These are phyloP conservation scores for Myotis vivesi DNA, from an alignment of 2,797 vertebrate species.

Conservation along the genomic window DNA sequence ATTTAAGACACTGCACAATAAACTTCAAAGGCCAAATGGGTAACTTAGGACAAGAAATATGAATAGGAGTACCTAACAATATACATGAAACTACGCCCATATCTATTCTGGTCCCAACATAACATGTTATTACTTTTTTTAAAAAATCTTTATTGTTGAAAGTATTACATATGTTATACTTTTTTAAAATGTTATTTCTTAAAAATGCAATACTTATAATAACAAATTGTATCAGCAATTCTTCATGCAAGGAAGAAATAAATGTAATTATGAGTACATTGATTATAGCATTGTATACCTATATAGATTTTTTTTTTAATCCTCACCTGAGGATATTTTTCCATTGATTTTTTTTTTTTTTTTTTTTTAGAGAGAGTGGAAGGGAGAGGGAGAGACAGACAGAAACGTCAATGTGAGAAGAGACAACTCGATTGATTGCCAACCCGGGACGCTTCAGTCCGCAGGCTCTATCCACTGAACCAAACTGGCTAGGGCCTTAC, in stretches of 20 bases:
- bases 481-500: background rate
- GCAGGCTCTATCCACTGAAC: background rate
- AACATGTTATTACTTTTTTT: background rate
- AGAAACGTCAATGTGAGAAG: background rate
- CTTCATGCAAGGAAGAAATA: background rate
- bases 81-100: background rate
- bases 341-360: background rate
- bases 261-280: constrained; percentile 18
- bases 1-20: constrained; percentile 42
- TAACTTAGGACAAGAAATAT: constrained; percentile 17
- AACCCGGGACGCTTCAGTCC: too few species aligned
- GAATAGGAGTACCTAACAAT: background rate
- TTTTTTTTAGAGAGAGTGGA: background rate
- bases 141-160: too few species aligned
- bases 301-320: background rate
- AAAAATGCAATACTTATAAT: background rate
- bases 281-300: background rate
- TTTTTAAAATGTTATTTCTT: constrained; percentile 10
- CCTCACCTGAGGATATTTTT: too few species aligned
- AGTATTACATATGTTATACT: too few species aligned
- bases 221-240: constrained; percentile 19
- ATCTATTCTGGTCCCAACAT: background rate
- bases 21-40: constrained; percentile 40
- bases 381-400: background rate
- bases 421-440: too few species aligned